Evolutionary conservation across 2,888 invertebrate genomes (phyloP), one percentile per base, ranked within the genome.

Genomic region (Acanthococcus lagerstroemiae): DNA sequence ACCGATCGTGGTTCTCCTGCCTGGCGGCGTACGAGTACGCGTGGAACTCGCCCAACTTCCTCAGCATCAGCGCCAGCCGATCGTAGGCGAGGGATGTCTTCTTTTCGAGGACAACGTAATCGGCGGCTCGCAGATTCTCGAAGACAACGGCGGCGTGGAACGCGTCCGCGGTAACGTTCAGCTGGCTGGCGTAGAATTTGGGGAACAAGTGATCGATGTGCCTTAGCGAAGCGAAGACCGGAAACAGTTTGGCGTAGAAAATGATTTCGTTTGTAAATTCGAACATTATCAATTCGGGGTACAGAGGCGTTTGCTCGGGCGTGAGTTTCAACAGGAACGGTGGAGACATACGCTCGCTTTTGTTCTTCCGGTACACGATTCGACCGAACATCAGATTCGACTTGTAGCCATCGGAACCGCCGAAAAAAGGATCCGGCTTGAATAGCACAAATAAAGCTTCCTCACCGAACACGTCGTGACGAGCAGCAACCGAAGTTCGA

Each of bases 41-140:
- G 46, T 60, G 60, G 22, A 60, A 60, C 25, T 21, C 6, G 17
- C 60, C 60, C 9, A 60, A 26, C 19, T 25, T 48, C n/a, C 25
- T 19, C 4, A 60, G n/a, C 60, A 48, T 48, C 46, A 60, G 19
- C n/a, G 46, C 9, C 21, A 60, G 19, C 22, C 46, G 60, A 9
- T 9, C 15, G 22, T n/a, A 60, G 46, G 45, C 60, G 22, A 60
- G 25, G 17, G 24, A 60, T 5, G 48, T 21, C 17, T 48, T 48
- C 1, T 17, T 26, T n/a, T n/a, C 6, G n/a, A 17, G 3, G 9
- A 12, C 9, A 9, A 24, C 15, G 26, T 48, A 60, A n/a, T 6
- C n/a, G 15, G 15, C n/a, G 19, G 5, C 6, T 45, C 17, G 19
- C 45, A 60, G n/a, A 60, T 48, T 46, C 44, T 60, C 60, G n/a